phyloP scores from a whole-genome alignment of 2,888 invertebrate genomes.

The Chydorus sphaericus region DNA sequence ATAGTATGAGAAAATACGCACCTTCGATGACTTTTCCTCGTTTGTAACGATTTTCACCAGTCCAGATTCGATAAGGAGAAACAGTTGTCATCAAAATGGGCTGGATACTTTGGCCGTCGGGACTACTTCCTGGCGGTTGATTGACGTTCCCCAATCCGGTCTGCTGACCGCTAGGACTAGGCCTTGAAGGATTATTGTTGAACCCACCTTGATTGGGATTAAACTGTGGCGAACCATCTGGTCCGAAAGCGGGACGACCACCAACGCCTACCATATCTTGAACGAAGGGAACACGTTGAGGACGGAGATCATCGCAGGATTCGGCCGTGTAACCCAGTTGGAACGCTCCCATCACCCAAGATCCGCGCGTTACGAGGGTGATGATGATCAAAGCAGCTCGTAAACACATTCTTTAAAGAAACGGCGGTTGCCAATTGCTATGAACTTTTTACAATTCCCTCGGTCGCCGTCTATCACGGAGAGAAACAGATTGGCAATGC shows the following conservation, averaged over 20 bases:
- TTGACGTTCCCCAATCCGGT: background rate
- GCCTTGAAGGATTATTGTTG: background rate
- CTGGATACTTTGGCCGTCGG: background rate
- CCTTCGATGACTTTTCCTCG: constrained; percentile 10
- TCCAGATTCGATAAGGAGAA: constrained; percentile 7
- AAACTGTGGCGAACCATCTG: background rate
- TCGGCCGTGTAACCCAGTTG: constrained; percentile 4
- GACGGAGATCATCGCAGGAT: constrained; percentile 15
- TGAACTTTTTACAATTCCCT: background rate
- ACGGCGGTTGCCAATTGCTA: background rate
- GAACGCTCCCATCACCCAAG: too few relatives aligned
- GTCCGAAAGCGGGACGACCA: background rate
- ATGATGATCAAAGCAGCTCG: background rate
- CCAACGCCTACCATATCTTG: background rate
- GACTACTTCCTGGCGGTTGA: background rate
- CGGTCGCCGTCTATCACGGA: background rate
- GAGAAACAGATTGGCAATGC: background rate
- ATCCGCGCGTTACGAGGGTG: background rate
- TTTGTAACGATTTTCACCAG: constrained; percentile 5
- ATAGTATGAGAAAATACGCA: too few relatives aligned
- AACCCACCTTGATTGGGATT: background rate
- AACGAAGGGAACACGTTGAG: background rate
- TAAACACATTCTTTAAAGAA: background rate
- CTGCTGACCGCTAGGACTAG: background rate
- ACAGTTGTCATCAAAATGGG: constrained; percentile 11